These are phyloP conservation scores for Latrodectus elegans DNA, from an alignment of 2,888 invertebrate species.

Conservation along the genomic window DNA sequence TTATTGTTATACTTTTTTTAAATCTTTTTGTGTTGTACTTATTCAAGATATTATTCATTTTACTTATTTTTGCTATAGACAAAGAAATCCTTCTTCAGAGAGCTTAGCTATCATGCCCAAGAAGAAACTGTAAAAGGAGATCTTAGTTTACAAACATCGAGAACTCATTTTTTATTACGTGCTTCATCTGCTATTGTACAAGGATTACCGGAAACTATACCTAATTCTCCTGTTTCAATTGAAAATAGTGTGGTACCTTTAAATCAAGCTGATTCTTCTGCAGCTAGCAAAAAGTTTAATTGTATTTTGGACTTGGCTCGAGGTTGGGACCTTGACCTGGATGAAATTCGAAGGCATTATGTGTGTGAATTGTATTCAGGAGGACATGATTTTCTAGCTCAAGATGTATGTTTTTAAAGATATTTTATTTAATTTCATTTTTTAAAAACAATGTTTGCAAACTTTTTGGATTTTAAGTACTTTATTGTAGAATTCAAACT, in stretches of 20 bases:
- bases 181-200: conserved; percentile 68
- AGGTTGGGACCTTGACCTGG: conserved; percentile 85
- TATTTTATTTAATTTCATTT: not conserved
- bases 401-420: conserved; percentile 77
- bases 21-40: too few species aligned
- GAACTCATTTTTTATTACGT: conserved; percentile 77
- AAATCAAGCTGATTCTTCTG: conserved; percentile 71
- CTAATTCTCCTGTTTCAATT: conserved; percentile 4
- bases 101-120: conserved; percentile 77
- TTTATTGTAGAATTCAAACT: too few species aligned
- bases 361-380: conserved; percentile 80
- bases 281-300: conserved; percentile 82
- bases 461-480: too few species aligned
- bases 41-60: too few species aligned
- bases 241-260: not conserved
- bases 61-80: conserved; percentile 72
- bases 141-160: not conserved
- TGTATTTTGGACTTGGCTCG: conserved; percentile 83
- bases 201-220: conserved; percentile 69
- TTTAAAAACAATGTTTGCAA: too few species aligned
- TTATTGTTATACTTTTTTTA: too few species aligned
- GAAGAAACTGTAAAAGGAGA: conserved; percentile 79
- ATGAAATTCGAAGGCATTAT: conserved; percentile 85
- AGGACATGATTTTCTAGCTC: conserved; percentile 80
- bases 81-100: conserved; percentile 75